Base-by-base conservation (phyloP, 2,797 vertebrate genomes). In the Bovichtus diacanthus region DNA sequence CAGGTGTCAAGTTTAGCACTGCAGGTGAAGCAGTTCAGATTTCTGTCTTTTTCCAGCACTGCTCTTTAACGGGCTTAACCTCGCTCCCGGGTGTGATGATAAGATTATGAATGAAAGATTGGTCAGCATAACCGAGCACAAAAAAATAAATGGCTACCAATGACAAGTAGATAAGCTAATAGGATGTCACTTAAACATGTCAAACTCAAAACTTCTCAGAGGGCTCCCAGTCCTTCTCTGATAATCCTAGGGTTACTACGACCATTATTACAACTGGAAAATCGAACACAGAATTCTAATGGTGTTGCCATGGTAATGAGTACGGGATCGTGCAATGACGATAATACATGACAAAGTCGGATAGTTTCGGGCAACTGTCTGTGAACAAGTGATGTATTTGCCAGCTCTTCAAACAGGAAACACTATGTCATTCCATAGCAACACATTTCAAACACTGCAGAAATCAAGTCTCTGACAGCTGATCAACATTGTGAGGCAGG, bases 1-100 rank as follows among this genome's bases (percentile, higher is more conserved):
- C 87, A 86, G 90, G 90, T 92, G 87, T 92, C 81, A 66, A 43
- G 83, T 92, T 90, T 8, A 79, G 49, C 59, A 29, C 74, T 73
- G 78, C 86, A 86, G 84, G 86, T 86, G 82, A 74, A 76, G 66
- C 76, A 51, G 86, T 82, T 92, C 76, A 72, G 60, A 81, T 93
- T 82, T 90, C 81, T 68, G 39, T 64, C 18, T 39, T 70, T 80
- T 70, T 70, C 44, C 70, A 46, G 34, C 13, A 9, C 51, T 70
- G 62, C 44, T 78, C 66, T 74, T 76, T 64, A 7, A 12, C 31
- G 31, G 47, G 59, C 43, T 81, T n/a, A 21, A 49, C 4, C 46
- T 55, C 11, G 9, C 43, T 16, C 6, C 15, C 36, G 23, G 50
- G 19, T 58, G 67, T 19, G 16, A 39, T 3, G 21, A 34, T 41